Percentiles rank a stretch among this genome's conserved stretches.
Conservation (phyloP, 2,113 vertebrate species). For the Dipodomys merriami region DNA sequence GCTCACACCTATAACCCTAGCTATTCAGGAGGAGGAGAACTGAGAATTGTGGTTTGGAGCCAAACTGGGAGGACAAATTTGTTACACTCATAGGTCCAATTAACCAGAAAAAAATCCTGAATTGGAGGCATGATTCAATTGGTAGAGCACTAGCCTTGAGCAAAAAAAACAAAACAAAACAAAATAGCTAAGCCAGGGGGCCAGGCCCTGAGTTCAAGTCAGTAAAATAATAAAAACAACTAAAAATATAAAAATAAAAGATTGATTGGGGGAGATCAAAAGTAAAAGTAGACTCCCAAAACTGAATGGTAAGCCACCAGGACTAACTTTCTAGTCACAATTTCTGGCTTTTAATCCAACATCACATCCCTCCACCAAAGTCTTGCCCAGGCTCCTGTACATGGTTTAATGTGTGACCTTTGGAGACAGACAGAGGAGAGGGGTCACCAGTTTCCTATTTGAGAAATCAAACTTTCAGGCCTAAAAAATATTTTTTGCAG, state of each 20-base stretch:
- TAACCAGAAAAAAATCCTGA: too few relatives aligned
- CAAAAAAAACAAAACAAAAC: too few relatives aligned
- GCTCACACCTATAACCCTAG: too few relatives aligned
- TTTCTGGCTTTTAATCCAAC: slow-evolving; percentile 19
- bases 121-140: too few relatives aligned
- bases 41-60: too few relatives aligned
- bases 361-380: not conserved
- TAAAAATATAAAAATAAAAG: not conserved
- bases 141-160: too few relatives aligned
- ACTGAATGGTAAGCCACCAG: not conserved
- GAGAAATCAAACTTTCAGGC: slow-evolving; percentile 28
- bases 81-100: too few relatives aligned
- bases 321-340: slow-evolving; percentile 25
- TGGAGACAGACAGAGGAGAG: slow-evolving; percentile 13
- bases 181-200: too few relatives aligned
- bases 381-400: not conserved
- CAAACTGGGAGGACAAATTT: too few relatives aligned
- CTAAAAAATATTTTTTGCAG: not conserved
- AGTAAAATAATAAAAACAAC: too few relatives aligned
- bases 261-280: not conserved
- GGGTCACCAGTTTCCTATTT: not conserved
- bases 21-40: too few relatives aligned
- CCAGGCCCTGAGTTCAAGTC: too few relatives aligned
- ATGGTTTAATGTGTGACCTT: not conserved
- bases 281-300: slow-evolving; percentile 17